Percentiles rank a stretch among this genome's conserved stretches.
Conservation (phyloP, 30 jellyfish, hydroid and myxozoan genomes). For the Chironex yamaguchii region DNA sequence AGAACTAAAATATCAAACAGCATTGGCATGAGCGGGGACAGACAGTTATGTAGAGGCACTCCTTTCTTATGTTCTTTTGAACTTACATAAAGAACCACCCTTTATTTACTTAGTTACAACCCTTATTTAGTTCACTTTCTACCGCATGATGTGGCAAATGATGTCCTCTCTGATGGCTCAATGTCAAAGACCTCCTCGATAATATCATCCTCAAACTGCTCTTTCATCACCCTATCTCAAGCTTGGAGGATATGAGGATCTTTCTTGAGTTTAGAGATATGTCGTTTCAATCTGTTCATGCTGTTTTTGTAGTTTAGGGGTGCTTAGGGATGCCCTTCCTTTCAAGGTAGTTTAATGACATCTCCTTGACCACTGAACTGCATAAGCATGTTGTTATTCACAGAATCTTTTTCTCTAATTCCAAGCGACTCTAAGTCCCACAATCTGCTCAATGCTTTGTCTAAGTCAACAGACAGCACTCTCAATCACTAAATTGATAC, state of each 20-base stretch:
- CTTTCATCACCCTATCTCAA: neutral
- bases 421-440: neutral
- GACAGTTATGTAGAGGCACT: no score
- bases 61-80: no score
- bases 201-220: neutral
- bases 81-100: no score
- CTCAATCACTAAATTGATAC: neutral
- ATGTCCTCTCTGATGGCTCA: neutral
- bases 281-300: neutral
- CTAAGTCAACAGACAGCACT: neutral
- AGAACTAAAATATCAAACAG: no score
- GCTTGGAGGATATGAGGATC: neutral
- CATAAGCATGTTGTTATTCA: neutral
- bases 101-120: no score
- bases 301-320: neutral
- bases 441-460: neutral
- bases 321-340: neutral
- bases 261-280: neutral
- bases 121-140: no score
- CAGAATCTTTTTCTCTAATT: neutral
- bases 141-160: no score
- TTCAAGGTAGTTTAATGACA: neutral
- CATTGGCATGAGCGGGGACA: no score
- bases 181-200: neutral
- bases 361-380: neutral